Evolutionary conservation across 2,113 vertebrate genomes (phyloP).

Genomic region (Gymnarchus niloticus): DNA sequence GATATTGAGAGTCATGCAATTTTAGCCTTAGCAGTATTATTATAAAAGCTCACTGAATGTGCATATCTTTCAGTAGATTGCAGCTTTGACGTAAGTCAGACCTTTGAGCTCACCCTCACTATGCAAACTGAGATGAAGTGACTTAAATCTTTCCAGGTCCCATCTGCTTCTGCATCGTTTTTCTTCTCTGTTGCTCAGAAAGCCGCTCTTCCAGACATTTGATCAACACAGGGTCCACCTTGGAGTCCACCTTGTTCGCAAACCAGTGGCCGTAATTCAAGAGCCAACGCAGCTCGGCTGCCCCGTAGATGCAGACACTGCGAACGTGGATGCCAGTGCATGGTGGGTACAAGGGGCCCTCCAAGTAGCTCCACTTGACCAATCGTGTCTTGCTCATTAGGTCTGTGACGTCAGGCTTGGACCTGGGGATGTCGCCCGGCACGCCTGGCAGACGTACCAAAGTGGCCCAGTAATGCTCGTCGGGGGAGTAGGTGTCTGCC

Average conservation of each 20-base stretch:
- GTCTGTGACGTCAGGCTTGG: conserved; percentile 74
- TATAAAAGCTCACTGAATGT: neutral
- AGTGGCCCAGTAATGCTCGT: conserved; percentile 94
- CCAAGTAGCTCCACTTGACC: conserved; percentile 86
- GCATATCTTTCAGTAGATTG: too few species aligned
- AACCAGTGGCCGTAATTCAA: conserved; percentile 84
- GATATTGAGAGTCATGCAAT: neutral
- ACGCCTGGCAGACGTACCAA: conserved; percentile 75
- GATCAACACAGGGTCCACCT: conserved; percentile 79
- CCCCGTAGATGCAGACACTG: conserved; percentile 82
- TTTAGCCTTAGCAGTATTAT: neutral
- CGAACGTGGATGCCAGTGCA: conserved; percentile 80
- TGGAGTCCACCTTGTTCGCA: conserved; percentile 88
- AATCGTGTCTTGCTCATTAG: conserved; percentile 83
- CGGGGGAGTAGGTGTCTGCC: conserved; percentile 84
- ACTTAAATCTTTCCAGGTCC: neutral
- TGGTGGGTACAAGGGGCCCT: conserved; percentile 71
- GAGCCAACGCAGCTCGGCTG: conserved; percentile 84
- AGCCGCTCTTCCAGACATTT: conserved; percentile 86
- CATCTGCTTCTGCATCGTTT: neutral
- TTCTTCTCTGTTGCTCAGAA: conserved; percentile 59
- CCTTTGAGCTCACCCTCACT: too few species aligned
- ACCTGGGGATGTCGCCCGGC: conserved; percentile 72
- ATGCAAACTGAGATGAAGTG: too few species aligned
- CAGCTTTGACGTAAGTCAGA: too few species aligned